Conservation (phyloP, 2,113 vertebrate genomes). For the Heteronetta atricapilla region DNA sequence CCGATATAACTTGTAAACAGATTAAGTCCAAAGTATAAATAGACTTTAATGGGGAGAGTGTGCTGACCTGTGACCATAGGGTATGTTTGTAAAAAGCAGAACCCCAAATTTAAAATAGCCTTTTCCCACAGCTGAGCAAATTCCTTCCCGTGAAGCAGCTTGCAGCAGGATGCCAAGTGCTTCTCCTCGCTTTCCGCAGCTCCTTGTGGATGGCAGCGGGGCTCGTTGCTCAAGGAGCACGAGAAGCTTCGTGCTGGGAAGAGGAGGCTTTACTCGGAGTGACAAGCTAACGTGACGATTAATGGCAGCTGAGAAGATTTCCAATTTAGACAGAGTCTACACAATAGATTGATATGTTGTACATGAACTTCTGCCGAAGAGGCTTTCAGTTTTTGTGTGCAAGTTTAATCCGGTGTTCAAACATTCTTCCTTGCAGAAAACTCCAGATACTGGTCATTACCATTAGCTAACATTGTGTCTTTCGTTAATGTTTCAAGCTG, state of each 20-base stretch:
- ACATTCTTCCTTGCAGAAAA: background rate
- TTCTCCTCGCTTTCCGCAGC: background rate
- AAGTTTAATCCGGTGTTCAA: background rate
- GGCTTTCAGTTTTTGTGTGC: background rate
- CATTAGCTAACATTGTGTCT: background rate
- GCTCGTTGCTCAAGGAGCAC: background rate
- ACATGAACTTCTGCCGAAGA: background rate
- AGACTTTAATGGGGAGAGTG: background rate
- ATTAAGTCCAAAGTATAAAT: background rate
- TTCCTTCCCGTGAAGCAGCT: background rate
- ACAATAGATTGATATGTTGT: background rate
- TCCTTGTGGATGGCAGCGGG: rapidly evolving
- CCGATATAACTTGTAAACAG: background rate
- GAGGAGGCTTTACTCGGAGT: background rate
- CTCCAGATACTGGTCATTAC: background rate
- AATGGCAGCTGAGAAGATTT: background rate
- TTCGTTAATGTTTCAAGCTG: background rate
- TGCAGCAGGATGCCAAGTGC: background rate
- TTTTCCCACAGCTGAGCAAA: background rate
- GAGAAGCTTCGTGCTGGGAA: background rate
- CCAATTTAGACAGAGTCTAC: background rate
- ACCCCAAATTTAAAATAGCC: background rate
- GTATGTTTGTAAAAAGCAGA: background rate
- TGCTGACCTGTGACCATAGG: background rate
- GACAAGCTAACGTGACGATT: background rate